Conservation (phyloP, 2,888 invertebrate genomes). For the Heteromurus nitidus region DNA sequence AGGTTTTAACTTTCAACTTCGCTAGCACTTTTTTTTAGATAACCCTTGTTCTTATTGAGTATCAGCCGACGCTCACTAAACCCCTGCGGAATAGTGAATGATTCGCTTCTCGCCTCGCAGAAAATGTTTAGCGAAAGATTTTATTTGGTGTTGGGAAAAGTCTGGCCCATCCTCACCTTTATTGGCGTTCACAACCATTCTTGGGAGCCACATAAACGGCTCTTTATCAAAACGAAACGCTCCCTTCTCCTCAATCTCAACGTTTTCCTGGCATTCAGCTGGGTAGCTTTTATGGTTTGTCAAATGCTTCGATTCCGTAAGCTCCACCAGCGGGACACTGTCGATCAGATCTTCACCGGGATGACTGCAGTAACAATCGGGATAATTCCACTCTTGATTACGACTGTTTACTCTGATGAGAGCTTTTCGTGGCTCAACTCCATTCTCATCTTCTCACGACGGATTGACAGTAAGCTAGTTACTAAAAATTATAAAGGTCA, state of each 20-base stretch:
- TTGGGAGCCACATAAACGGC: neutral
- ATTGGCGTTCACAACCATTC: neutral
- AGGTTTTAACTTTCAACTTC: too few relatives aligned
- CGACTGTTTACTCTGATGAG: neutral
- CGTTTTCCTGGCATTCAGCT: neutral
- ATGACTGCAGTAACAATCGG: neutral
- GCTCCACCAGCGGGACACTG: too few relatives aligned
- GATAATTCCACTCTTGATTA: neutral
- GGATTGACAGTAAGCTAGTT: neutral
- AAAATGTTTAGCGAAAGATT: neutral
- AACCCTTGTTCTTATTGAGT: too few relatives aligned
- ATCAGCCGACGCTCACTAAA: too few relatives aligned
- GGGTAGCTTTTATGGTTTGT: neutral
- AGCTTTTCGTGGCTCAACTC: neutral
- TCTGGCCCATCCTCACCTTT: neutral
- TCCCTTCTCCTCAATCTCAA: neutral
- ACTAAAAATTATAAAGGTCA: neutral
- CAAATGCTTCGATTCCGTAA: neutral
- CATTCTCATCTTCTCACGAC: neutral
- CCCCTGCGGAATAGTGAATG: too few relatives aligned
- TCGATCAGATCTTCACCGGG: neutral
- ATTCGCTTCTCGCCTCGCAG: too few relatives aligned
- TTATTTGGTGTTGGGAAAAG: neutral
- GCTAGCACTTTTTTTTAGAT: too few relatives aligned
- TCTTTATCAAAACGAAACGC: neutral